Conservation (phyloP, 2,113 vertebrate genomes). For the Mohoua ochrocephala region DNA sequence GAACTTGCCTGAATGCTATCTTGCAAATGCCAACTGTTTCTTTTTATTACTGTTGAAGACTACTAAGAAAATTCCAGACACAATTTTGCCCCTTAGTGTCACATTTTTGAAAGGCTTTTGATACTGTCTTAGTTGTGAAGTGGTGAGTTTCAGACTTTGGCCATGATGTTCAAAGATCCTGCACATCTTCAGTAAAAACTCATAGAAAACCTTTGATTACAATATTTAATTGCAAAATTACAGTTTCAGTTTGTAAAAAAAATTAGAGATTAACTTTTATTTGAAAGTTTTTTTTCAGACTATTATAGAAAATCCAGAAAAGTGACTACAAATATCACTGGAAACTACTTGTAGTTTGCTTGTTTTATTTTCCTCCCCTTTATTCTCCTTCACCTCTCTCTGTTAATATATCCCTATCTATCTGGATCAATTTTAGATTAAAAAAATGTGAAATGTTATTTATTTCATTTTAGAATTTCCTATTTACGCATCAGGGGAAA, state of each 20-base stretch:
- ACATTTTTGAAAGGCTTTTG: not conserved
- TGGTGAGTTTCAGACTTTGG: not conserved
- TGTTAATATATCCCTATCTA: not conserved
- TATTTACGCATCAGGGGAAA: not conserved
- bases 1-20: not conserved
- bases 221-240: not conserved
- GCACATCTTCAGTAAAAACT: not conserved
- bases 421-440: not conserved
- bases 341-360: not conserved
- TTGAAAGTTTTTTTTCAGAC: not conserved
- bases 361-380: not conserved
- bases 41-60: not conserved
- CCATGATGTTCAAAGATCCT: not conserved
- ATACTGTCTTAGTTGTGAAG: not conserved
- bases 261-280: not conserved
- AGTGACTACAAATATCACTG: not conserved
- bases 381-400: not conserved
- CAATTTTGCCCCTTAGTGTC: not conserved
- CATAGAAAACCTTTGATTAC: not conserved
- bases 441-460: not conserved
- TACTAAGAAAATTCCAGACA: not conserved
- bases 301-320: not conserved
- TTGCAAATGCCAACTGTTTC: not conserved
- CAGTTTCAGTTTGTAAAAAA: not conserved
- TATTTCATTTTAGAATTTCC: not conserved